These are phyloP conservation scores for Asobara japonica DNA, from an alignment of 1,140 invertebrate species.

Conservation along the genomic window DNA sequence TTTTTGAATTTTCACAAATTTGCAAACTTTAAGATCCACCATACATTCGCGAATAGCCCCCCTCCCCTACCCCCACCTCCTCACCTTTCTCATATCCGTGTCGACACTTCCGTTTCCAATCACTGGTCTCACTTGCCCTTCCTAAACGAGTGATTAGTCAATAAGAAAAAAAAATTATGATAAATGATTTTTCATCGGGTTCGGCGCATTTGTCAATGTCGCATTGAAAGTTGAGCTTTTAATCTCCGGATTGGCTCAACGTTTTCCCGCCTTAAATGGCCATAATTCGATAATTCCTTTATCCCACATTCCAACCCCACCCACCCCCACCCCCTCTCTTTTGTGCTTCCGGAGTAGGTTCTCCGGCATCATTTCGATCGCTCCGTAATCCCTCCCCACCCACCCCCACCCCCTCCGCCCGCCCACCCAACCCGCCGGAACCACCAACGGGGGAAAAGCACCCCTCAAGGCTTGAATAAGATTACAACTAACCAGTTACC, in stretches of 20 bases:
- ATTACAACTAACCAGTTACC: constrained; percentile 30
- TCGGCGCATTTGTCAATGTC: background rate
- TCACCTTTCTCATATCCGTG: no score
- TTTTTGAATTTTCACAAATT: no score
- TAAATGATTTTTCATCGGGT: background rate
- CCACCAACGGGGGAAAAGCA: background rate
- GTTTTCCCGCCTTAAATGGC: constrained; percentile 10
- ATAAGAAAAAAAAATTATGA: background rate
- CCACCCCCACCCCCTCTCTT: background rate
- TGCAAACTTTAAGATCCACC: no score
- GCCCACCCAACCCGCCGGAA: no score
- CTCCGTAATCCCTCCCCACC: background rate
- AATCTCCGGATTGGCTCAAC: constrained; percentile 6
- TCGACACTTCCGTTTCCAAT: no score
- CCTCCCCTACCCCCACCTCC: no score
- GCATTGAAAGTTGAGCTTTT: constrained; percentile 1
- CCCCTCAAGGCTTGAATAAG: constrained; percentile 20
- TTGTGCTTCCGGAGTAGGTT: background rate
- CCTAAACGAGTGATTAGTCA: no score
- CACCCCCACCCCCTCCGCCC: no score
- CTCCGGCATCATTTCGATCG: constrained; percentile 30
- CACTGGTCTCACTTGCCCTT: no score
- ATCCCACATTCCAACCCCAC: constrained; percentile 8
- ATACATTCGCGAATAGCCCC: no score
- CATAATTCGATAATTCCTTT: constrained; percentile 31